A percentile compares a stretch with the other conserved stretches of the same genome.
Conservation (phyloP, 2,888 invertebrate genomes). For the Tuta absoluta region DNA sequence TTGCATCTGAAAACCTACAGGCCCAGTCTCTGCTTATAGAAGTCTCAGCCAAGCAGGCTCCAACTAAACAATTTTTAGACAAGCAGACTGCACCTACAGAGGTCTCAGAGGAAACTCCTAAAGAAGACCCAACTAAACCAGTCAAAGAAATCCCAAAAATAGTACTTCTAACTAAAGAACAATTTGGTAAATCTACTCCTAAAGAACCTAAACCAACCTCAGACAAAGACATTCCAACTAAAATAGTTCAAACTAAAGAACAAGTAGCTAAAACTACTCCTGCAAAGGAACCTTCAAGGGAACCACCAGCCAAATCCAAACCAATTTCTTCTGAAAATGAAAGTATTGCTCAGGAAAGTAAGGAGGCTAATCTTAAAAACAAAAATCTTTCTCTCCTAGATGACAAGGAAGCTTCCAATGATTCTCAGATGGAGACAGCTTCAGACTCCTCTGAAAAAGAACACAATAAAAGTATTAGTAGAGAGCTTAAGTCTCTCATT, state of each 20-base stretch:
- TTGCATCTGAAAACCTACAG: too few species aligned
- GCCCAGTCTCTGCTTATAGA: not conserved
- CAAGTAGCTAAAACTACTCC: constrained; percentile 11
- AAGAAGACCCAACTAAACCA: constrained; percentile 1
- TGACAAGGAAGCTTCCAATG: constrained; percentile 55
- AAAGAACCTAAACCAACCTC: not conserved
- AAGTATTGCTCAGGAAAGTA: constrained; percentile 8
- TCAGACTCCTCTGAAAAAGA: constrained; percentile 63
- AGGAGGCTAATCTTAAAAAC: constrained; percentile 27
- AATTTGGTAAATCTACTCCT: not conserved
- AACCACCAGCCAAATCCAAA: not conserved
- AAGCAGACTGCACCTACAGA: constrained; percentile 1
- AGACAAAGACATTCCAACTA: constrained; percentile 6
- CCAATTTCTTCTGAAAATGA: not conserved
- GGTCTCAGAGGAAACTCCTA: constrained; percentile 2
- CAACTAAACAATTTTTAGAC: not conserved
- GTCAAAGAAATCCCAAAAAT: not conserved
- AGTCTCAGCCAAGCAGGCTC: not conserved
- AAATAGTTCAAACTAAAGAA: constrained; percentile 1
- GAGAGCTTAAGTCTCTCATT: constrained; percentile 83
- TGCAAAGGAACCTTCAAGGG: constrained; percentile 28
- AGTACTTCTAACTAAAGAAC: not conserved
- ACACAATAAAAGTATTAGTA: constrained; percentile 69
- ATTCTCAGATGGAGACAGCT: constrained; percentile 53
- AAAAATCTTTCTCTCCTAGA: constrained; percentile 38